Percentiles rank a stretch among this genome's conserved stretches.
phyloP scores from a whole-genome alignment of 2,888 invertebrate species.

The Bellardia bayeri region DNA sequence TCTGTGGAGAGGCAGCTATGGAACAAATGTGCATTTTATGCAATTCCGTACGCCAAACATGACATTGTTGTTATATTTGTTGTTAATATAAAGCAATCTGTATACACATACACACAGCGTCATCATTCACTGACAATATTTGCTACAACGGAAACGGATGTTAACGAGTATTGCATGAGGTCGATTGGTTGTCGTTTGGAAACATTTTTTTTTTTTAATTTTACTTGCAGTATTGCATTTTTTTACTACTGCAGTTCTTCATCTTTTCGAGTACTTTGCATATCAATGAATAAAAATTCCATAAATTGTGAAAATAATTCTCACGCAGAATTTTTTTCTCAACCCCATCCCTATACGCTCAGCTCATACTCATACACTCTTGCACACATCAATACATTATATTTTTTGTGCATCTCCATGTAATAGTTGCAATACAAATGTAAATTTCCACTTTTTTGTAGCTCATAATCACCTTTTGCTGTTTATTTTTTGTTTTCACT shows the following conservation, averaged over 20 bases:
- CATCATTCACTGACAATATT: slow-evolving; percentile 60
- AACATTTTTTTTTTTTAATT: background rate
- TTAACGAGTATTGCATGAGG: slow-evolving; percentile 74
- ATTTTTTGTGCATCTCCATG: slow-evolving; percentile 73
- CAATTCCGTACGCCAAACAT: slow-evolving; percentile 80
- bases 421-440: slow-evolving; percentile 69
- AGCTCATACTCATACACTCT: too few relatives aligned
- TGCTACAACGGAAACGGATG: slow-evolving; percentile 75
- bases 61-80: slow-evolving; percentile 67
- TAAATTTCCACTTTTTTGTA: slow-evolving; percentile 52
- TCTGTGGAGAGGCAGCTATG: slow-evolving; percentile 58
- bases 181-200: slow-evolving; percentile 67
- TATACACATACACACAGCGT: slow-evolving; percentile 62
- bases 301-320: slow-evolving; percentile 77
- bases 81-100: slow-evolving; percentile 64
- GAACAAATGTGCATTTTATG: slow-evolving; percentile 82
- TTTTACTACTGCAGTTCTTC: slow-evolving; percentile 61
- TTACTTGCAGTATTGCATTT: background rate
- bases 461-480: slow-evolving; percentile 58
- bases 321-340: slow-evolving; percentile 37
- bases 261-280: slow-evolving; percentile 79
- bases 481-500: slow-evolving; percentile 25
- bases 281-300: slow-evolving; percentile 82
- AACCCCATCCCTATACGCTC: background rate
- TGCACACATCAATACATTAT: slow-evolving; percentile 24